Evolutionary conservation across 2,888 invertebrate genomes (phyloP), one percentile per base, ranked within the genome.

Genomic region (Cecidostiba fungosa): DNA sequence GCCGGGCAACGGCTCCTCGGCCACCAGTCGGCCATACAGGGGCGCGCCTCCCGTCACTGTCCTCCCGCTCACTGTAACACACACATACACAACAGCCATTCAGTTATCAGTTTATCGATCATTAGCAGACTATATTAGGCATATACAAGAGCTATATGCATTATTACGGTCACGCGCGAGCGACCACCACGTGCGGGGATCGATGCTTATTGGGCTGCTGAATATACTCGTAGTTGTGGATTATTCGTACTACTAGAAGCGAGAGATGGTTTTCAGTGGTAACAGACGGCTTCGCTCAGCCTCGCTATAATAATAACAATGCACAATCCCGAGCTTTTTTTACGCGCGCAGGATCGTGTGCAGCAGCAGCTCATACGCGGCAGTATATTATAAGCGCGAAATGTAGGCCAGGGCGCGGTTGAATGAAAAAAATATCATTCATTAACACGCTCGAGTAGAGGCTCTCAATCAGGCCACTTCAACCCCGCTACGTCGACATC

Each of bases 11-110:
- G 97, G 97, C 93, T 98, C 98, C 94, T 98, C 98, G 92, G 97
- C 97, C 92, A 98, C 98, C 94, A 98, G 95, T 92, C 98, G 96
- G 91, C 98, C 98, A 94, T 98, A 98, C 91, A 98, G 96, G 90
- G 98, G 97, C 92, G 95, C 94, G 87, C 94, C 93, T 76, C 92
- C 93, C 74, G 92, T 92, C 82, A 92, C 93, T 89, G 92, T 91
- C 89, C 92, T 91, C 77, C 91, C 91, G 90, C 92, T 91, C 91
- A 93, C 93, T 93, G 92, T 69, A 92, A 92, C 84, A 88, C 43
- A n/a, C n/a, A n/a, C n/a, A n/a, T n/a, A n/a, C n/a, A n/a, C n/a
- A 39, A 32, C 19, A 6, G 77, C 14, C 23, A 43, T 14, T 36
- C 39, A 39, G 72, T 23, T 72, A 72, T 72, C 43, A 72, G 26